Evolutionary conservation across 1,140 invertebrate species (phyloP).

Genomic region (Schmidtea mediterranea): DNA sequence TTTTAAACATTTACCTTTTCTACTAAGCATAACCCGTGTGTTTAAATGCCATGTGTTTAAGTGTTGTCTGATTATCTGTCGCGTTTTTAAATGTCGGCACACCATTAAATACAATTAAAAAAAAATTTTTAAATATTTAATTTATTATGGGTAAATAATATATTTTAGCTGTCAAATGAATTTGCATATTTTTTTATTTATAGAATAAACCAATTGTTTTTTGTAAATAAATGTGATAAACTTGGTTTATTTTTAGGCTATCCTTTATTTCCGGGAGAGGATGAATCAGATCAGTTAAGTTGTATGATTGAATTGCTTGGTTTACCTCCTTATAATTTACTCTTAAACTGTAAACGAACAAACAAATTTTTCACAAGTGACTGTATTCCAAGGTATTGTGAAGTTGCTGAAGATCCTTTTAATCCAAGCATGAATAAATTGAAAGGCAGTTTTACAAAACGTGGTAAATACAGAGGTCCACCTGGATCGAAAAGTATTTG

Average conservation of each 20-base stretch:
- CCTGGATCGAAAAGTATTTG: constrained; percentile 59
- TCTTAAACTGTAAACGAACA: constrained; percentile 31
- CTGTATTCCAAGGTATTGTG: constrained; percentile 73
- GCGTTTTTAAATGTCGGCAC: too few relatives aligned
- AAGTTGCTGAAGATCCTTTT: constrained; percentile 33
- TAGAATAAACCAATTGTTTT: constrained; percentile 77
- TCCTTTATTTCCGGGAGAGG: constrained; percentile 81
- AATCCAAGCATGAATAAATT: not conserved
- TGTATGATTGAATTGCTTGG: constrained; percentile 90
- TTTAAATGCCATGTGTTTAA: too few relatives aligned
- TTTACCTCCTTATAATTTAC: constrained; percentile 64
- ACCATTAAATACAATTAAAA: too few relatives aligned
- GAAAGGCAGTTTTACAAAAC: constrained; percentile 38
- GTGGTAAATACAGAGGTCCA: constrained; percentile 29
- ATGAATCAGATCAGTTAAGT: constrained; percentile 89
- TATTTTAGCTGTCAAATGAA: too few relatives aligned
- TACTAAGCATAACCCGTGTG: too few relatives aligned
- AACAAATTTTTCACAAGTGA: constrained; percentile 35
- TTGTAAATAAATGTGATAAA: constrained; percentile 48
- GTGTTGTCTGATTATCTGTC: too few relatives aligned
- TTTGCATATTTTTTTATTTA: too few relatives aligned
- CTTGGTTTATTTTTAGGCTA: constrained; percentile 54
- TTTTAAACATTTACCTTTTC: too few relatives aligned
- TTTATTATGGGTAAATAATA: too few relatives aligned
- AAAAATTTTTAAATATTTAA: too few relatives aligned